phyloP scores from a whole-genome alignment of 2,113 vertebrate genomes.

The Phalacrocorax pelagicus region DNA sequence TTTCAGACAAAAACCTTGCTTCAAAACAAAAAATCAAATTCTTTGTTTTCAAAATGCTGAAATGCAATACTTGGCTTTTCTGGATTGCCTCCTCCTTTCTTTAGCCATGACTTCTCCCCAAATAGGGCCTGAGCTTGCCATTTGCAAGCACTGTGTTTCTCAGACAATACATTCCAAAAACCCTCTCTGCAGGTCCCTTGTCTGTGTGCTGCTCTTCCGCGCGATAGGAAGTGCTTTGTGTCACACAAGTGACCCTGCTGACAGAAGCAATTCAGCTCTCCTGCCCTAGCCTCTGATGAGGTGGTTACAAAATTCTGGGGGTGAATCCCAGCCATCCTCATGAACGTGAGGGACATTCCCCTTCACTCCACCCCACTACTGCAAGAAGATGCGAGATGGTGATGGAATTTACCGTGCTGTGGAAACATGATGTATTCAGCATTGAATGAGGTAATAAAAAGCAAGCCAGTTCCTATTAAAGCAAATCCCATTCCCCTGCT shows the following conservation, averaged over 20 bases:
- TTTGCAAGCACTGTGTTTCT: neutral
- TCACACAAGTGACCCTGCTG: neutral
- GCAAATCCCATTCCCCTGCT: neutral
- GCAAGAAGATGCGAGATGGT: neutral
- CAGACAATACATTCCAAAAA: neutral
- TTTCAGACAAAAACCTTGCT: neutral
- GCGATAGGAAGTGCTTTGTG: fast-evolving
- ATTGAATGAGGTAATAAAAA: neutral
- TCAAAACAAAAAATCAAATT: neutral
- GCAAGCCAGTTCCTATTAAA: neutral
- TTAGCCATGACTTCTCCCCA: neutral
- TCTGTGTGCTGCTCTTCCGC: neutral
- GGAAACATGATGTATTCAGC: neutral
- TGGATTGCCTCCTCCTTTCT: neutral
- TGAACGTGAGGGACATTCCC: neutral
- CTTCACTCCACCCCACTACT: neutral
- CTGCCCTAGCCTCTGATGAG: neutral
- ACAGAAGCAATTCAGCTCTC: neutral
- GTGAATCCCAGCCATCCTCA: neutral
- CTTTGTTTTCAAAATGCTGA: neutral
- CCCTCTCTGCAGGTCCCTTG: neutral
- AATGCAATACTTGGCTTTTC: neutral
- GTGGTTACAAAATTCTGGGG: neutral
- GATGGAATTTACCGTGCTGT: neutral
- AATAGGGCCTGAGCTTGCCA: fast-evolving